Evolutionary conservation across 53 echinoderm and acorn worm genomes (phyloP), one percentile per base, ranked within the genome.

Genomic region (Hippasteria phrygiana): DNA sequence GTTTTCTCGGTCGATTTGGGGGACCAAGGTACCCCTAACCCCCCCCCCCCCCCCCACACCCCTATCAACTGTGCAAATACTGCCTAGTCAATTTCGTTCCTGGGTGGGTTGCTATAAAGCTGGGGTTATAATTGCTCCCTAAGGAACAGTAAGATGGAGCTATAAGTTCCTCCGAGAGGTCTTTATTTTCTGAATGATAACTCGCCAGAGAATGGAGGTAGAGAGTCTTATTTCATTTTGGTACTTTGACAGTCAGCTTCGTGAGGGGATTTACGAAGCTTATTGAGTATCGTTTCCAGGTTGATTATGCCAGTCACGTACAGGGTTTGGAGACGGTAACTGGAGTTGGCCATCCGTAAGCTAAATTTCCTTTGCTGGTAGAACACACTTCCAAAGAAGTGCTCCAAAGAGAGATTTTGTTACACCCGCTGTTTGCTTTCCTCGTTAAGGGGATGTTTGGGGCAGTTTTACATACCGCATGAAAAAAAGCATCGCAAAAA

Each of bases 301-400:
- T 81, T 43, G 81, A 81, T 81, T 81, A 81, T 81, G 14, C 45
- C 39, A 46, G 81, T 81, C 81, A 81, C 81, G 81, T 81, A 81
- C 81, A 42, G 28, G 24, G 37, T 12, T 31, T 29, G 42, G 22
- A 14, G 81, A 81, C 43, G 64, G 81, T 81, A 81, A 81, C 81
- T 29, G 16, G 47, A 81, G 65, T 65, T 81, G 81, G 38, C 81
- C 81, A 81, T 81, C 81, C 81, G 81, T 81, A 56, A 40, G 11
- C 27, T 4, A 27, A 43, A 36, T 78, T 17, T 17, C 55, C 59
- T 55, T 56, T 24, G 37, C 39, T 22, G 79, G 62, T 37, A 13
- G 37, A 36, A 67, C 24, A n/a, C n/a, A n/a, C n/a, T n/a, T n/a
- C n/a, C 4, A 65, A 29, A 65, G 34, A 35, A 35, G 14, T 3